Evolutionary conservation across 2,797 vertebrate genomes (phyloP), one percentile per base, ranked within the genome.

Genomic region (Enoplosus armatus): DNA sequence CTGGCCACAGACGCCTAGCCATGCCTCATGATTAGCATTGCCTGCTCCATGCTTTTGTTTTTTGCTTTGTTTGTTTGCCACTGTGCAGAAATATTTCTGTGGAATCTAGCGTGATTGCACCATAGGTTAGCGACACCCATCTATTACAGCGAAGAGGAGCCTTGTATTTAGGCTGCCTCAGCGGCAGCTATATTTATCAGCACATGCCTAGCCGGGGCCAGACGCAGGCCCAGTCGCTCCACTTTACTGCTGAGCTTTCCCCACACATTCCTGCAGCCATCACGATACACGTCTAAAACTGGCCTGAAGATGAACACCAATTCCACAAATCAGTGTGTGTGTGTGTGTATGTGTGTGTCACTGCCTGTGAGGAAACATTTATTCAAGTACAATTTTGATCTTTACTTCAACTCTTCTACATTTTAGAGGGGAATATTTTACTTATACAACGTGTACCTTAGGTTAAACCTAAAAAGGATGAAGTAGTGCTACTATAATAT

Each of bases 141-240:
- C 96, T 94, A 97, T 96, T 97, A 97, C 94, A 93, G 94, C 90
- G 78, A 24, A 95, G 96, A 89, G 55, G 87, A 96, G 95, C 82
- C 95, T 95, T 96, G 90, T 96, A 97, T 97, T 98, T 98, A 97
- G 89, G 91, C 85, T 89, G 93, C 96, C 95, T 96, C 94, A 92
- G 95, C 93, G 93, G 95, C 87, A 74, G 89, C 96, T 97, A 97
- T 96, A 95, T 97, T 97, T 97, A 96, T 95, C 95, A 83, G 93
- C 86, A 87, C 93, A 96, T 96, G 95, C 93, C 89, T 85, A 31
- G 74, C 83, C 53, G 6, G 82, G 90, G 89, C 92, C 90, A 84
- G 77, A 87, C 91, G 70, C 81, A 54, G 92, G 84, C 88, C 90
- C 81, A 45, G 82, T 18, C 68, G 69, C 84, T 85, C 55, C 43